Base-by-base conservation (phyloP, 2,888 invertebrate species). In the Electrophaes corylata region DNA sequence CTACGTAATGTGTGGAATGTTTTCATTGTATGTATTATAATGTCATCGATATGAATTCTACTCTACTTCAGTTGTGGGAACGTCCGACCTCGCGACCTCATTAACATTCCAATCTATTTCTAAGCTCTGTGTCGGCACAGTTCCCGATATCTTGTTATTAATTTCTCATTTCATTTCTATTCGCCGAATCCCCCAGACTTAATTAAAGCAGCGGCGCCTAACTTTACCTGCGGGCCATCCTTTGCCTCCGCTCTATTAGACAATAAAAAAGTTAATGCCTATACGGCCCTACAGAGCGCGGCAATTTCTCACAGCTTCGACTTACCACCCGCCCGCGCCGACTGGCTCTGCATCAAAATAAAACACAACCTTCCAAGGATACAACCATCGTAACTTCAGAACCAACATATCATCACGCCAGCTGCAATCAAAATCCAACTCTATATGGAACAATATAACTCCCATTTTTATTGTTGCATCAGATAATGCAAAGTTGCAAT, bases 291-390 rank as follows among this genome's bases (percentile, higher is more conserved):
- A 72, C 78, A 81, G 82, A 78, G 78, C 82, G 82, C 83, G 82
- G 86, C 82, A 82, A 84, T 88, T 89, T 90, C 91, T 90, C 91
- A 89, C 88, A 88, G 86, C 75, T 77, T 76, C 72, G 72, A 65
- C 67, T 66, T 58, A 65, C 69, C 64, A n/a, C 70, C 57, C 66
- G 70, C 73, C 76, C 66, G 67, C 75, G 40, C 59, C 71, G 72
- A 68, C 62, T 75, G 49, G 66, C 67, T 61, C 73, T 60, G 67
- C 71, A 79, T 73, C 78, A 84, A 86, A 88, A 87, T 83, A 89
- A 86, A 90, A 91, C 82, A 91, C 81, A 90, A 90, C 89, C 88
- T 88, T 88, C 84, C 88, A 91, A 90, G 91, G 91, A 90, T 91
- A 88, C 90, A 87, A 90, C 84, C 86, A 84, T 78, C 84, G 84